Evolutionary conservation across 2,797 vertebrate genomes (phyloP).

Genomic region (Malacoraja senta): DNA sequence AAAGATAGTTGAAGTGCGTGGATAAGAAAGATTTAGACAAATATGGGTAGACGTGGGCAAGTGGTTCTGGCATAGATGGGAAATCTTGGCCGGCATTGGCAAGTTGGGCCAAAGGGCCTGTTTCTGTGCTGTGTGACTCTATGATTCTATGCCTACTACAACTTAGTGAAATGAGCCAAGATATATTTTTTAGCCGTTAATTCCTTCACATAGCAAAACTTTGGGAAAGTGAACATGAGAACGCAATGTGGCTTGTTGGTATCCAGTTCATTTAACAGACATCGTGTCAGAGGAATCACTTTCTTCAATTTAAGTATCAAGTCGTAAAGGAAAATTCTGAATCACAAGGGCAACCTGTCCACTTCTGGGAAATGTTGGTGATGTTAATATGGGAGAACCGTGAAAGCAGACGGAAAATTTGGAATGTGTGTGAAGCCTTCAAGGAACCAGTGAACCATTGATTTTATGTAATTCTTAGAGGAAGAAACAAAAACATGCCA

Average conservation of each 20-base stretch:
- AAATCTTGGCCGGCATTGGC: too few species aligned
- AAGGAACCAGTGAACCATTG: neutral
- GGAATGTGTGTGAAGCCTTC: neutral
- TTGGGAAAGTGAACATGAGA: neutral
- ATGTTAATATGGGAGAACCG: neutral
- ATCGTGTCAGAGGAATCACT: neutral
- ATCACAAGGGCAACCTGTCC: neutral
- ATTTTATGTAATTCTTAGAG: neutral
- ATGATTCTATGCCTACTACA: too few species aligned
- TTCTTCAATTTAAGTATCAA: neutral
- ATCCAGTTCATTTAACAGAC: neutral
- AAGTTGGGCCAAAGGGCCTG: too few species aligned
- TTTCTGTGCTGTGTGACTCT: too few species aligned
- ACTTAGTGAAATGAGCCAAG: neutral
- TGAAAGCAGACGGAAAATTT: neutral
- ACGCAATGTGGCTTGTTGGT: neutral
- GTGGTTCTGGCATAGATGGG: too few species aligned
- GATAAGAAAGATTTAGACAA: too few species aligned
- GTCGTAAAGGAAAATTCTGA: neutral
- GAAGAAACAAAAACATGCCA: neutral
- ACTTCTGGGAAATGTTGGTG: neutral
- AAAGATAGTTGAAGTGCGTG: too few species aligned
- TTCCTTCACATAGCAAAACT: neutral
- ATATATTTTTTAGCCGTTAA: too few species aligned
- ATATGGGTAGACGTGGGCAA: too few species aligned